A percentile compares a stretch with the other conserved stretches of the same genome.
phyloP scores from a whole-genome alignment of 1,140 invertebrate species.

The Nymphalis io region DNA sequence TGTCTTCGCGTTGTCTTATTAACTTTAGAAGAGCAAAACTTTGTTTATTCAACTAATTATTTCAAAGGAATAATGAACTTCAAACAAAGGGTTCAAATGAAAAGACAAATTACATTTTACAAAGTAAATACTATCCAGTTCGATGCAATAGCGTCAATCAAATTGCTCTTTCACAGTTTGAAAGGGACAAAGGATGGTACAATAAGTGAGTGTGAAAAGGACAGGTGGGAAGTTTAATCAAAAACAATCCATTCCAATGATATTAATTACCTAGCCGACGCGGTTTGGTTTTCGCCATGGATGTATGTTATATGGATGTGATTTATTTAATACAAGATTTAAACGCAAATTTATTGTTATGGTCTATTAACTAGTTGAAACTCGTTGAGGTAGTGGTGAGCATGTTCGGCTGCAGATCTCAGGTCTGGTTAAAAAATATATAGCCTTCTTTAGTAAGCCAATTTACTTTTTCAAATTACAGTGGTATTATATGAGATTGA shows the following conservation, averaged over 20 bases:
- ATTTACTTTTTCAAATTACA: too few relatives aligned
- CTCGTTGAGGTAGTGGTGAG: too few relatives aligned
- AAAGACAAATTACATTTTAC: conserved; percentile 53
- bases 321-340: background rate
- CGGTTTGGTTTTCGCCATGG: conserved; percentile 33
- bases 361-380: too few relatives aligned
- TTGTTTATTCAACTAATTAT: conserved; percentile 36
- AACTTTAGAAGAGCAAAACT: conserved; percentile 5
- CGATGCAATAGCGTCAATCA: conserved; percentile 50
- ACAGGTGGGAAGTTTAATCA: conserved; percentile 54
- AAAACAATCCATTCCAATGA: conserved; percentile 69
- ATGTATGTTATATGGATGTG: conserved; percentile 9
- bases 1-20: background rate
- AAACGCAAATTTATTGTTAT: background rate
- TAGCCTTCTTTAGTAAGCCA: too few relatives aligned
- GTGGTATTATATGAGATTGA: too few relatives aligned
- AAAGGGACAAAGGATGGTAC: conserved; percentile 29
- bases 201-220: conserved; percentile 25
- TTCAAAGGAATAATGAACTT: conserved; percentile 46
- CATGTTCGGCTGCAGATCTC: too few relatives aligned
- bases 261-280: conserved; percentile 58
- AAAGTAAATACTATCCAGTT: conserved; percentile 51
- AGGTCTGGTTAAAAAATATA: too few relatives aligned
- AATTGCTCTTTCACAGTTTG: conserved; percentile 44
- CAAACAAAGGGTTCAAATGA: conserved; percentile 44